Base-by-base conservation (phyloP, 2,113 vertebrate genomes). In the Caranx ignobilis region DNA sequence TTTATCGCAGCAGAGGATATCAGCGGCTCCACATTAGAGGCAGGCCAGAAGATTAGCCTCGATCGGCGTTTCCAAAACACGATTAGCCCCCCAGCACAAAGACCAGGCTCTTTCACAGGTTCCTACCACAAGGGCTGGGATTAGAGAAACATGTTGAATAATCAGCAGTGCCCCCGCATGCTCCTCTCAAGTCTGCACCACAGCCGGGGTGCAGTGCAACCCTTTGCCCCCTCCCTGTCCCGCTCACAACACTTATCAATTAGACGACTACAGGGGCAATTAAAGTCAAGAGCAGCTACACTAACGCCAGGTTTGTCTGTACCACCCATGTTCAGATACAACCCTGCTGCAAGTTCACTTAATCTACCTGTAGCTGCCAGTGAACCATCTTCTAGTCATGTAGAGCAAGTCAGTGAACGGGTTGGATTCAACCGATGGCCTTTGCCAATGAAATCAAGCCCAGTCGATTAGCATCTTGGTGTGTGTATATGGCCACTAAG, bases 1-100 rank as follows among this genome's bases (percentile, higher is more conserved):
- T 98, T 98, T 98, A 97, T 97, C 96, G 95, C 97, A 98, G 96
- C 96, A 95, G 96, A 97, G 96, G 96, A 97, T 98, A 97, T 98
- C 96, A 97, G 96, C 96, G 95, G 96, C 96, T 96, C 95, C 95
- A 97, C 95, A 97, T 97, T 97, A 97, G 94, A 97, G 94, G 94
- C 95, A 95, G 94, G 93, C 89, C 94, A 96, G 94, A 95, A 97
- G 96, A 97, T 97, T 97, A 97, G 95, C 94, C 95, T 85, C 95
- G 95, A 96, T 97, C 95, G 93, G 95, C 94, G 95, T 96, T 96
- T 95, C 96, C 96, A 96, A 96, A 97, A 97, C 96, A 97, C 95
- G 96, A 97, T 98, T 97, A 97, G 96, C 95, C 96, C 97, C 96
- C 95, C 95, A 94, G 95, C 95, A 97, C 95, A 97, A 96, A 96